These are phyloP conservation scores for Sminthurinus aureus DNA, from an alignment of 2,888 invertebrate genomes.

Conservation along the genomic window DNA sequence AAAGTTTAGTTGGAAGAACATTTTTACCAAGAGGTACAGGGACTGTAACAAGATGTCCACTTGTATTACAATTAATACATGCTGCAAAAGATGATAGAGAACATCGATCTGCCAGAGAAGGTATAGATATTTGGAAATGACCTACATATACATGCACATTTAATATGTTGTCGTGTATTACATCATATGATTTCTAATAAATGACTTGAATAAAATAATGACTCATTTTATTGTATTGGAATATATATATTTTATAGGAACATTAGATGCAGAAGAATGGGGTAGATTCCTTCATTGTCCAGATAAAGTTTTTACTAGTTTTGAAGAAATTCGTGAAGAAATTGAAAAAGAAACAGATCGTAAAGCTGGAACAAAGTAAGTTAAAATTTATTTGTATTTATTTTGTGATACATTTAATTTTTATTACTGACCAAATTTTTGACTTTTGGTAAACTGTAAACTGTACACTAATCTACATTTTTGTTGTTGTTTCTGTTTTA, in stretches of 20 bases:
- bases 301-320: conserved; percentile 86
- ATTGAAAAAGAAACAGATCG: conserved; percentile 95
- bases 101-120: conserved; percentile 84
- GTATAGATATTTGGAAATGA: no score
- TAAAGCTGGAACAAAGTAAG: conserved; percentile 76
- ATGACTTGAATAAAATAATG: no score
- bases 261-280: conserved; percentile 90
- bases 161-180: neutral
- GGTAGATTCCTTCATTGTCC: conserved; percentile 94
- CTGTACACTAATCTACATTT: no score
- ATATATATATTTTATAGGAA: no score
- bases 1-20: conserved; percentile 95
- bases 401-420: neutral
- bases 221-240: conserved; percentile 44
- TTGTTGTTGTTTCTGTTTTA: no score
- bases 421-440: neutral
- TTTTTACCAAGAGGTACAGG: conserved; percentile 97
- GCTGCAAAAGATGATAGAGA: conserved; percentile 89
- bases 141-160: neutral
- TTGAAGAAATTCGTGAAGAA: conserved; percentile 88
- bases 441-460: no score
- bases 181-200: neutral
- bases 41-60: conserved; percentile 94
- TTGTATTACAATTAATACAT: conserved; percentile 92
- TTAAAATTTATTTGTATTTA: neutral